Conservation (phyloP, 2,888 invertebrate genomes). For the Rhyacophila evoluta region DNA sequence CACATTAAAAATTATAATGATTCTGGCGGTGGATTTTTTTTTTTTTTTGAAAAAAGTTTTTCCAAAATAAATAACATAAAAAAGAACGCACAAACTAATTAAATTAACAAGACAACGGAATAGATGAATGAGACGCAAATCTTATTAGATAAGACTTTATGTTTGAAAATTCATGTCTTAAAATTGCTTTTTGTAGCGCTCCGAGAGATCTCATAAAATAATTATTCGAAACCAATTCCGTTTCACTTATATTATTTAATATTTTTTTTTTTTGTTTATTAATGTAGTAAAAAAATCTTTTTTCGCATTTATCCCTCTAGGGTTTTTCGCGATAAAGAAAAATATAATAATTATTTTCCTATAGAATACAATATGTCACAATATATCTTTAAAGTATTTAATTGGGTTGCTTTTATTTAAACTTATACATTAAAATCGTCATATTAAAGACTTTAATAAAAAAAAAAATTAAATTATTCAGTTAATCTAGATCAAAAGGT, state of each 20-base stretch:
- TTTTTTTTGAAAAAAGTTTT: not conserved
- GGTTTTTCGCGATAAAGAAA: not conserved
- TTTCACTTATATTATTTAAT: not conserved
- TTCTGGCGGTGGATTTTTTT: not conserved
- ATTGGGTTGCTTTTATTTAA: too few species aligned
- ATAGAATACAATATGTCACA: not conserved
- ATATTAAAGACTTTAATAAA: too few species aligned
- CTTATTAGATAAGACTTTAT: slow-evolving; percentile 22
- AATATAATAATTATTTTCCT: not conserved
- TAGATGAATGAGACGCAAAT: slow-evolving; percentile 22
- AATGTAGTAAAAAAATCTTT: slow-evolving; percentile 20
- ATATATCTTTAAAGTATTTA: too few species aligned
- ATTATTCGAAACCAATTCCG: slow-evolving; percentile 24
- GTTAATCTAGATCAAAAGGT: too few species aligned
- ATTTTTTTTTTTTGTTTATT: slow-evolving; percentile 20
- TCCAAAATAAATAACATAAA: slow-evolving; percentile 11
- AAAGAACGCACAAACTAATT: slow-evolving; percentile 21
- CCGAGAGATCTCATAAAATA: slow-evolving; percentile 18
- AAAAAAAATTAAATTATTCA: too few species aligned
- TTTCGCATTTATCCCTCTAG: slow-evolving; percentile 19
- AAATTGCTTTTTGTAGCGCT: slow-evolving; percentile 24
- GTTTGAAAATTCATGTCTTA: slow-evolving; percentile 14
- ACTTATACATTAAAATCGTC: too few species aligned
- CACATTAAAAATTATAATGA: too few species aligned
- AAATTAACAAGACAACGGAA: slow-evolving; percentile 24